Conservation (phyloP, 1,140 invertebrate genomes). For the Drepana arcuata region DNA sequence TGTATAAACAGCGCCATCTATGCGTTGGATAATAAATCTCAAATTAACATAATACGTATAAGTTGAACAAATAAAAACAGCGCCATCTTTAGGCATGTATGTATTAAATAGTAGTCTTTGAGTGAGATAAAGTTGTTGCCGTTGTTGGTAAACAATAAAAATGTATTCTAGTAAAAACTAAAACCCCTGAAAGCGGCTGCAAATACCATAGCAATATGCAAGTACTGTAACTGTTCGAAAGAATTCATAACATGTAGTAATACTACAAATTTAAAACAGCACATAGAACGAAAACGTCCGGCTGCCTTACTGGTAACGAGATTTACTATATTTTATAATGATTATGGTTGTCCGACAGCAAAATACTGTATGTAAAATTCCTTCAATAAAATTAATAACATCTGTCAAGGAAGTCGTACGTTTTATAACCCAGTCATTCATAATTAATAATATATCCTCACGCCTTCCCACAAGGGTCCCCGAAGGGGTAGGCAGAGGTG, state of each 20-base stretch:
- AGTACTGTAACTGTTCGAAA: constrained; percentile 13
- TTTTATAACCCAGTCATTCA: too few relatives aligned
- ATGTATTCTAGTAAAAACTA: constrained; percentile 1
- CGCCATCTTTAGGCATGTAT: background rate
- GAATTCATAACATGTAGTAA: constrained; percentile 12
- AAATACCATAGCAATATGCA: constrained; percentile 10
- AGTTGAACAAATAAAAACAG: background rate
- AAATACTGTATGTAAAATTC: too few relatives aligned
- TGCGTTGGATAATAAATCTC: background rate
- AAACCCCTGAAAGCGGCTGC: background rate
- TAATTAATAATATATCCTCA: too few relatives aligned
- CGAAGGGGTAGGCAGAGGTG: too few relatives aligned
- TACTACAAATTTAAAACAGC: constrained; percentile 13
- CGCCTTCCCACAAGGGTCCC: too few relatives aligned
- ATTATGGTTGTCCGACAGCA: too few relatives aligned
- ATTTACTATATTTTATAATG: too few relatives aligned
- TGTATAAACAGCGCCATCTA: background rate
- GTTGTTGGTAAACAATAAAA: too few relatives aligned
- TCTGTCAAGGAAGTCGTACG: too few relatives aligned
- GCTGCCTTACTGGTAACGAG: constrained; percentile 6
- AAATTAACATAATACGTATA: background rate
- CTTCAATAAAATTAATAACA: too few relatives aligned
- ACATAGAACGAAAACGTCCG: constrained; percentile 10
- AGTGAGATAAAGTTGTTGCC: too few relatives aligned
- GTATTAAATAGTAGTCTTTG: too few relatives aligned